phyloP scores from a whole-genome alignment of 1,140 invertebrate genomes.

The Drosophila bocqueti region DNA sequence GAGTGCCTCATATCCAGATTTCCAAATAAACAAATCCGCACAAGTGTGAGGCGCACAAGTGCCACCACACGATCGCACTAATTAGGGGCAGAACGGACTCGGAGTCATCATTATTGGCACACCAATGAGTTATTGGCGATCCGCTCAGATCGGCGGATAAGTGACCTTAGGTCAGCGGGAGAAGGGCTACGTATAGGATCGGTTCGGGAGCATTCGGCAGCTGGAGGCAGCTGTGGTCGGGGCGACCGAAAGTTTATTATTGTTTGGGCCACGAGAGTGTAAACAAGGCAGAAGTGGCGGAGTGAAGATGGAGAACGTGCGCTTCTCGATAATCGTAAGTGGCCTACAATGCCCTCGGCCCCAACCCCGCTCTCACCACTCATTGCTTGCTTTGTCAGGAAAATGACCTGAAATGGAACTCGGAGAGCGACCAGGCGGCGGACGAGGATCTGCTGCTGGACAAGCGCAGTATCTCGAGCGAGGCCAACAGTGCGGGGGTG shows the following conservation, averaged over 20 bases:
- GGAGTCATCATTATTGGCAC: constrained; percentile 31
- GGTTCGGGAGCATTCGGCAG: constrained; percentile 27
- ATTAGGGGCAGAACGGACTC: constrained; percentile 45
- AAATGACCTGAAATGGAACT: constrained; percentile 83
- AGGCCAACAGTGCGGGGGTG: constrained; percentile 84
- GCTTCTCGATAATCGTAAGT: constrained; percentile 85
- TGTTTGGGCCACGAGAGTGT: constrained; percentile 58
- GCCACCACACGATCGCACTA: constrained; percentile 33
- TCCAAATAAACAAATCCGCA: constrained; percentile 68
- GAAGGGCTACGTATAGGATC: neutral
- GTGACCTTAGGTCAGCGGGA: constrained; percentile 10
- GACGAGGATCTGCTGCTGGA: constrained; percentile 72
- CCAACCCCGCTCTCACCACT: neutral
- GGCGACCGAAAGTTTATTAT: constrained; percentile 50
- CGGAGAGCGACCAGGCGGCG: constrained; percentile 67
- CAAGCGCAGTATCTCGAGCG: constrained; percentile 86
- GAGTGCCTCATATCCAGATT: constrained; percentile 55
- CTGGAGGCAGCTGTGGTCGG: constrained; percentile 49
- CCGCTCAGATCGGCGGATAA: constrained; percentile 14
- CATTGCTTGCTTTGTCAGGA: constrained; percentile 70
- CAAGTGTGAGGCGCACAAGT: constrained; percentile 33
- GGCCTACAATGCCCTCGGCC: neutral
- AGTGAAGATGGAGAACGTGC: constrained; percentile 79
- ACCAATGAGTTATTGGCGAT: constrained; percentile 34
- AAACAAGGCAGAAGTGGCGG: constrained; percentile 60